A percentile compares a stretch with the other conserved stretches of the same genome.
Conservation (phyloP, 2,113 vertebrate species). For the Calyptommatus sinebrachiatus region DNA sequence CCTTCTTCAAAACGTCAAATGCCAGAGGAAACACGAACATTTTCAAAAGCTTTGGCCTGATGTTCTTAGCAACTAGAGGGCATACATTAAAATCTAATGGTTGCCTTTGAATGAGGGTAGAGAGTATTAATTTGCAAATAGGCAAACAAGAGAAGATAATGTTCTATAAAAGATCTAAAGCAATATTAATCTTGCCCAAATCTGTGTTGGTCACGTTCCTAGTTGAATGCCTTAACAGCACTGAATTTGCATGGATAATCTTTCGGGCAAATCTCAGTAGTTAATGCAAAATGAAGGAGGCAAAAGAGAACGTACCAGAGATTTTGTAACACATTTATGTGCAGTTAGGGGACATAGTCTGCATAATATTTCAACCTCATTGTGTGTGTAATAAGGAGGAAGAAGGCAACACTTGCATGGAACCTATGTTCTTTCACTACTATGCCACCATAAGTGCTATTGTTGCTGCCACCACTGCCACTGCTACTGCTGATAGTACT, state of each 20-base stretch:
- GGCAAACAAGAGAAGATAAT: conserved; percentile 42
- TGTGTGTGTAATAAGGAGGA: too few species aligned
- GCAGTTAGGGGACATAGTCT: too few species aligned
- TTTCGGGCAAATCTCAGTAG: not conserved
- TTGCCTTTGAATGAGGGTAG: conserved; percentile 43
- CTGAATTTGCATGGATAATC: not conserved
- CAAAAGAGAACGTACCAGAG: too few species aligned
- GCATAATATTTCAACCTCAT: too few species aligned
- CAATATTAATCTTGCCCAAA: conserved; percentile 37
- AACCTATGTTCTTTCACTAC: too few species aligned
- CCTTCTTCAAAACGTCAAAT: conserved; percentile 59
- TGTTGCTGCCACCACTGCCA: too few species aligned
- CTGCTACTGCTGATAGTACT: too few species aligned
- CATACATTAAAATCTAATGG: conserved; percentile 48
- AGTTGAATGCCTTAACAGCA: conserved; percentile 11
- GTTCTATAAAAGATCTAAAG: conserved; percentile 30
- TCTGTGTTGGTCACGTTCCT: conserved; percentile 28
- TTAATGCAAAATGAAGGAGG: not conserved
- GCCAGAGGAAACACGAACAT: conserved; percentile 43
- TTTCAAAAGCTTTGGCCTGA: conserved; percentile 53
- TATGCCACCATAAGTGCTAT: too few species aligned
- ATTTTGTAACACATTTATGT: too few species aligned
- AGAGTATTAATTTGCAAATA: conserved; percentile 50
- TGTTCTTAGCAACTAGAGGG: conserved; percentile 51
- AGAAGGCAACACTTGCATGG: too few species aligned